These are phyloP conservation scores for Echiichthys vipera DNA, from an alignment of 2,797 vertebrate genomes.

Conservation along the genomic window DNA sequence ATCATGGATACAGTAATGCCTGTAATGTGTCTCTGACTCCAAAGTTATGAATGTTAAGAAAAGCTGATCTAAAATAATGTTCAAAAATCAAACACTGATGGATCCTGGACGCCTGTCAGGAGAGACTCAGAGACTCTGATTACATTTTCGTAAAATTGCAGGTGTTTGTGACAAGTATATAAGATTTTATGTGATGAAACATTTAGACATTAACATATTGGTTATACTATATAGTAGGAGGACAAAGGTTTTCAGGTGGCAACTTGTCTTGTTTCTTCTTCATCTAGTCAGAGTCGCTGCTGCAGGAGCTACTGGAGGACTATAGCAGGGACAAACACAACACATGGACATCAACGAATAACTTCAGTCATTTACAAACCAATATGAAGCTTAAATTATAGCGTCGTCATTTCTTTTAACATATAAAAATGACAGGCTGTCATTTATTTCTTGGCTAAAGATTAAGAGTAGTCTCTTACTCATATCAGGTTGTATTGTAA, in stretches of 20 bases:
- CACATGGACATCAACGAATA: background rate
- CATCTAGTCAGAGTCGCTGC: conserved; percentile 78
- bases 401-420: background rate
- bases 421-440: background rate
- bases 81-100: background rate
- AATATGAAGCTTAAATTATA: background rate
- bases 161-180: background rate
- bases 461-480: background rate
- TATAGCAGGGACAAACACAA: conserved; percentile 41
- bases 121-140: background rate
- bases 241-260: background rate
- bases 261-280: background rate
- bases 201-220: background rate
- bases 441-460: background rate
- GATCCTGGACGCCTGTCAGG: background rate
- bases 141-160: background rate
- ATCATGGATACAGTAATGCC: background rate
- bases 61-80: background rate
- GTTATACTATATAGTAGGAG: background rate
- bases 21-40: background rate
- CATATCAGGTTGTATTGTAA: background rate
- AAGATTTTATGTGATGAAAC: background rate
- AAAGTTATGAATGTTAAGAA: background rate
- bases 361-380: background rate
- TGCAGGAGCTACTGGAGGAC: conserved; percentile 80